Percentiles rank a stretch among this genome's conserved stretches.
phyloP scores from a whole-genome alignment of 1,140 invertebrate species.

The Sitodiplosis mosellana region DNA sequence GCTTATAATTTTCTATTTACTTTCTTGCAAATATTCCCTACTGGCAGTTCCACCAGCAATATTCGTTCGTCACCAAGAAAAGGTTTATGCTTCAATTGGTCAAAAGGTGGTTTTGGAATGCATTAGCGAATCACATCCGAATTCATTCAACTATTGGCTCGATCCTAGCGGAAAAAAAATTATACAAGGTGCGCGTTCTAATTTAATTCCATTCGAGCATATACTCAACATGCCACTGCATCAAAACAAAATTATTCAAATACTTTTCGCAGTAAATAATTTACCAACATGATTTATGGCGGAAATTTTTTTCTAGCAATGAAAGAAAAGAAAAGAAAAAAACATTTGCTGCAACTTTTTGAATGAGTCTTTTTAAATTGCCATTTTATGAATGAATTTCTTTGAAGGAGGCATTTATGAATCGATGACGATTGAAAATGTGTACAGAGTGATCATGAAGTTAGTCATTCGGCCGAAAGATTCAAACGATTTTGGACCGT shows the following conservation, averaged over 20 bases:
- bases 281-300: too few relatives aligned
- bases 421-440: constrained; percentile 31
- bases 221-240: too few relatives aligned
- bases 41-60: background rate
- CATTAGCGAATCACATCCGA: constrained; percentile 33
- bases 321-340: too few relatives aligned
- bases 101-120: constrained; percentile 36
- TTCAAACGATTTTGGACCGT: constrained; percentile 35
- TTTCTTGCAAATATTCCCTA: background rate
- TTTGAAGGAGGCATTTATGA: constrained; percentile 33
- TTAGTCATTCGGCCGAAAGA: constrained; percentile 32
- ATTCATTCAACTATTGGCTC: constrained; percentile 37
- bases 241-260: background rate
- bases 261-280: background rate
- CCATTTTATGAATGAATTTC: constrained; percentile 2
- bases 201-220: too few relatives aligned
- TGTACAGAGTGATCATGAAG: constrained; percentile 37
- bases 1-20: background rate
- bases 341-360: too few relatives aligned
- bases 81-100: constrained; percentile 33
- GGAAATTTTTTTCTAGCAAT: too few relatives aligned
- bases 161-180: constrained; percentile 14
- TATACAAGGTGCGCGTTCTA: too few relatives aligned
- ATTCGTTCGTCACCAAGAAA: constrained; percentile 27
- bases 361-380: too few relatives aligned